Evolutionary conservation across 2,797 vertebrate species (phyloP).

Genomic region (Erpetoichthys calabaricus): DNA sequence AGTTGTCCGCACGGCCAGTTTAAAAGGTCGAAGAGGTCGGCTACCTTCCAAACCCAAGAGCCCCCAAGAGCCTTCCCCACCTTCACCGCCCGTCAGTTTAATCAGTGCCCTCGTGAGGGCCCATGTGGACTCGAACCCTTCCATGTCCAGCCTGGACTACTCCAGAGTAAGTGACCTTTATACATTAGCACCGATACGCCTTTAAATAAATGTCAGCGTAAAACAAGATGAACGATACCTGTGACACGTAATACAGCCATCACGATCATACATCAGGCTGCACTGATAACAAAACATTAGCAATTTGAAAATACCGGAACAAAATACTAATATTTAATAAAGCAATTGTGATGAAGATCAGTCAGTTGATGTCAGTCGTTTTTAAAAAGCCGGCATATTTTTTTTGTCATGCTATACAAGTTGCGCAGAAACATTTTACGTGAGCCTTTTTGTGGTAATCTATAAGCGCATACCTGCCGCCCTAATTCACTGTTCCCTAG

Average conservation of each 20-base stretch:
- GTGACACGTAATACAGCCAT: too few relatives aligned
- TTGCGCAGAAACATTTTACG: too few relatives aligned
- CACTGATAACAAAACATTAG: background rate
- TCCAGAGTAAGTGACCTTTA: conserved; percentile 73
- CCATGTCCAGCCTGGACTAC: conserved; percentile 94
- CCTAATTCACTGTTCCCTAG: conserved; percentile 35
- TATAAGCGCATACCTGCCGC: conserved; percentile 28
- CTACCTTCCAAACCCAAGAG: conserved; percentile 97
- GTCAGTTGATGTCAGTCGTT: too few relatives aligned
- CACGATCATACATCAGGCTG: background rate
- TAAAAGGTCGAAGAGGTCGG: conserved; percentile 92
- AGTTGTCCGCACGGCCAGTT: conserved; percentile 95
- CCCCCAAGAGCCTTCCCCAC: conserved; percentile 87
- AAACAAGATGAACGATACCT: too few relatives aligned
- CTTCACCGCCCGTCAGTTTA: conserved; percentile 90
- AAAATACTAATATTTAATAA: background rate
- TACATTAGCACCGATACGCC: background rate
- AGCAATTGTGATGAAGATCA: too few relatives aligned
- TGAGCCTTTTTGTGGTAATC: too few relatives aligned
- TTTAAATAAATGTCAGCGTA: too few relatives aligned
- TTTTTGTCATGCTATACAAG: too few relatives aligned
- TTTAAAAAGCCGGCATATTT: too few relatives aligned
- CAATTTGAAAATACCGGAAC: background rate
- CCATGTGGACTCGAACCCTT: conserved; percentile 97
- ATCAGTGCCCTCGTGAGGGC: conserved; percentile 93